These are phyloP conservation scores for Galendromus occidentalis DNA, from an alignment of 1,140 invertebrate genomes.

Conservation along the genomic window DNA sequence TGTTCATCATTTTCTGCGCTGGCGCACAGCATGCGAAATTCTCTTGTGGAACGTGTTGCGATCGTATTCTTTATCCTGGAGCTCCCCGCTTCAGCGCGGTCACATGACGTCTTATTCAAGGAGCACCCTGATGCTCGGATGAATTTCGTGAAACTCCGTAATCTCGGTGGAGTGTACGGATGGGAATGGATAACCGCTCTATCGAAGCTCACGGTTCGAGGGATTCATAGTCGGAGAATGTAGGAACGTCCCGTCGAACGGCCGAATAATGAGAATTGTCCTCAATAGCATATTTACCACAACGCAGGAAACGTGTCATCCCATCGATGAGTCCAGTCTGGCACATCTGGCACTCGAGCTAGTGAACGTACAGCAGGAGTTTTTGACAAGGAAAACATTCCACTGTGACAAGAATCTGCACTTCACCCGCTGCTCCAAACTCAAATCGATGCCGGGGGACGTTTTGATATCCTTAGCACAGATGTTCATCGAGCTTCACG, in stretches of 20 bases:
- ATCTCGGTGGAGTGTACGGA: neutral
- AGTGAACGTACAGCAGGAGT: neutral
- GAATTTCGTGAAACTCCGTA: neutral
- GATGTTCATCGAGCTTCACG: neutral
- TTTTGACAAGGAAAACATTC: neutral
- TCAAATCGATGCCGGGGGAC: neutral
- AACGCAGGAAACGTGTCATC: conserved; percentile 1
- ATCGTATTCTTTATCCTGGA: too few relatives aligned
- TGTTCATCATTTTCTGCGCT: too few relatives aligned
- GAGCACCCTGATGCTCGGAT: neutral
- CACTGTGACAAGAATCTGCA: neutral
- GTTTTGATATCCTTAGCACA: neutral
- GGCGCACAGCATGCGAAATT: too few relatives aligned
- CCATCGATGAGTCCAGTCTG: neutral
- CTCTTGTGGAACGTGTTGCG: too few relatives aligned
- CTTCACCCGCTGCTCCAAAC: neutral
- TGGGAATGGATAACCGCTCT: neutral
- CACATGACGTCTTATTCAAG: neutral
- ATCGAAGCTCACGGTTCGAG: neutral
- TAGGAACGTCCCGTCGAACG: too few relatives aligned
- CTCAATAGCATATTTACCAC: too few relatives aligned
- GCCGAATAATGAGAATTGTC: too few relatives aligned
- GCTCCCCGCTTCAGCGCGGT: too few relatives aligned
- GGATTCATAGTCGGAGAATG: too few relatives aligned
- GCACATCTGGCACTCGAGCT: neutral